These are phyloP conservation scores for Condylura cristata DNA, from an alignment of 2,113 vertebrate genomes.

Conservation along the genomic window DNA sequence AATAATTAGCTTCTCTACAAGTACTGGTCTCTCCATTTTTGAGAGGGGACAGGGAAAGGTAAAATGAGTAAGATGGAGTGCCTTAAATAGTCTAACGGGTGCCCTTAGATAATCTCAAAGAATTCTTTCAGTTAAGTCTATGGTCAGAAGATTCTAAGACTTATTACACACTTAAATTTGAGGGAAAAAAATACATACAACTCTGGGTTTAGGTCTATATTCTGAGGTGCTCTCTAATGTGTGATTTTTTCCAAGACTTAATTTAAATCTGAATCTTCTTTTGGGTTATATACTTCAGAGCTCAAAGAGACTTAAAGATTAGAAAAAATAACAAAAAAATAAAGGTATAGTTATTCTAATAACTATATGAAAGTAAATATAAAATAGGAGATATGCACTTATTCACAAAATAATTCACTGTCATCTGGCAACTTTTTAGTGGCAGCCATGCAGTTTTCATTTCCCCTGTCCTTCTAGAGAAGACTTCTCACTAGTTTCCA, in stretches of 20 bases:
- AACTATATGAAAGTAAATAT: neutral
- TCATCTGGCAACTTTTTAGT: neutral
- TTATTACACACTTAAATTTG: neutral
- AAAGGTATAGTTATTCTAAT: neutral
- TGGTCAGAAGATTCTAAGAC: neutral
- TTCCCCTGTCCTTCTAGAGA: neutral
- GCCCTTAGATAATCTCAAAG: neutral
- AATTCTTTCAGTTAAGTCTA: conserved; percentile 28
- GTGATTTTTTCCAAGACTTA: neutral
- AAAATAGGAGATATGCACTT: neutral
- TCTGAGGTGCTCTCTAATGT: neutral
- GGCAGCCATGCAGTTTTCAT: neutral
- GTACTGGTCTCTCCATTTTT: neutral
- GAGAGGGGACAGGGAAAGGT: neutral
- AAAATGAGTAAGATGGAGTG: neutral
- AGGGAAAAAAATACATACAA: neutral
- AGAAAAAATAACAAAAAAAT: conserved; percentile 14
- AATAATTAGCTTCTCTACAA: neutral
- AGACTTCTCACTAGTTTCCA: neutral
- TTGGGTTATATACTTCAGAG: neutral
- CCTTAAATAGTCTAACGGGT: neutral
- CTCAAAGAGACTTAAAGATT: neutral
- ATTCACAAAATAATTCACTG: conserved; percentile 6
- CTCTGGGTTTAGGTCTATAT: neutral
- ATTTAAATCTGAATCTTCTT: neutral